Percentiles rank a stretch among this genome's conserved stretches.
phyloP scores from a whole-genome alignment of 92 coral and sea anemone species.

The Bergia sp. region DNA sequence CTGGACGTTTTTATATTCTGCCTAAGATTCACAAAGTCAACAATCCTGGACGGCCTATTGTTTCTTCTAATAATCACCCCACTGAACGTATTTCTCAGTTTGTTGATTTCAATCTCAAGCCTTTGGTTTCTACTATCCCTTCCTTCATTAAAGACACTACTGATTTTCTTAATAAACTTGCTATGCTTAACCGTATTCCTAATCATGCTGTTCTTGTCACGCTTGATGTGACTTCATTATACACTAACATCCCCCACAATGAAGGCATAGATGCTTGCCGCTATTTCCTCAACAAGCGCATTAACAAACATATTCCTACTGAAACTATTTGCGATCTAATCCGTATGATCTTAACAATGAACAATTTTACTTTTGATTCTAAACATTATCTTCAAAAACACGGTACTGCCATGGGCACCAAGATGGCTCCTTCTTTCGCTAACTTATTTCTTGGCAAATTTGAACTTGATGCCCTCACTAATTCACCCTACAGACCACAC shows the following conservation, averaged over 20 bases:
- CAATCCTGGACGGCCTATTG: slow-evolving; percentile 17
- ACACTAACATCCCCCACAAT: slow-evolving; percentile 38
- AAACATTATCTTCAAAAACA: slow-evolving; percentile 18
- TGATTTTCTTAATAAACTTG: slow-evolving; percentile 24
- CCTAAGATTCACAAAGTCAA: too few relatives aligned
- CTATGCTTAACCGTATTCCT: slow-evolving; percentile 13
- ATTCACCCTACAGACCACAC: slow-evolving; percentile 20
- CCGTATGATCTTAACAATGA: slow-evolving; percentile 23
- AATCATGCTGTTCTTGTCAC: slow-evolving; percentile 35
- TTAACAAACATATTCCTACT: not conserved
- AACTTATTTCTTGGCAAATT: not conserved
- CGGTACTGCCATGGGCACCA: slow-evolving; percentile 43
- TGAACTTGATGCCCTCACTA: too few relatives aligned
- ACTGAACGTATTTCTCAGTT: slow-evolving; percentile 43
- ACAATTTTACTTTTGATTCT: slow-evolving; percentile 19
- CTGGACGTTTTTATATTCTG: slow-evolving; percentile 38
- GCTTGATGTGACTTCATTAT: slow-evolving; percentile 7
- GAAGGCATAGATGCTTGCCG: slow-evolving; percentile 44
- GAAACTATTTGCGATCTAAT: not conserved
- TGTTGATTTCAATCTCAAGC: slow-evolving; percentile 22
- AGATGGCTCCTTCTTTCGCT: slow-evolving; percentile 39
- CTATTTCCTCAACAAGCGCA: slow-evolving; percentile 20
- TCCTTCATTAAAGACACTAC: slow-evolving; percentile 32
- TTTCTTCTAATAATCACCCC: slow-evolving; percentile 10
- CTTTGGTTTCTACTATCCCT: slow-evolving; percentile 26